Evolutionary conservation across 2,888 invertebrate species (phyloP).

Genomic region (Zonitis immaculata): DNA sequence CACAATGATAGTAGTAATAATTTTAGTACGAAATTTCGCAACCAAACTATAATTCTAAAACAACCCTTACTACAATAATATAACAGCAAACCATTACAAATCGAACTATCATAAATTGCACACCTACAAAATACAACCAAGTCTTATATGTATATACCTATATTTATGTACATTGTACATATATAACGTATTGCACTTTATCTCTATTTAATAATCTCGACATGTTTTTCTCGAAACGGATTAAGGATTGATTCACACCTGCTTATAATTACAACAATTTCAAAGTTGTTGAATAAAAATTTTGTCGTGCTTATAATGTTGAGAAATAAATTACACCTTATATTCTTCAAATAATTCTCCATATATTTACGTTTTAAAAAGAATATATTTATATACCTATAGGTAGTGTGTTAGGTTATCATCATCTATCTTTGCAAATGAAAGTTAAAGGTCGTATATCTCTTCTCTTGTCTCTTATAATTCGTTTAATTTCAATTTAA

Average conservation of each 20-base stretch:
- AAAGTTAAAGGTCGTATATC: too few species aligned
- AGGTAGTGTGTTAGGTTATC: too few species aligned
- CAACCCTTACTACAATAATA: too few species aligned
- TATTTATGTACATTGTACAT: too few species aligned
- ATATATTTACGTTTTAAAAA: too few species aligned
- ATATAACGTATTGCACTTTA: too few species aligned
- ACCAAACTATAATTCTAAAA: background rate
- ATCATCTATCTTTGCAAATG: too few species aligned
- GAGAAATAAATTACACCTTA: background rate
- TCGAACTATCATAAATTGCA: background rate
- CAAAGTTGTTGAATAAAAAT: background rate
- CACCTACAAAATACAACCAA: slow-evolving; percentile 9
- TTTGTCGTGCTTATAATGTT: background rate
- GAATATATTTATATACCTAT: too few species aligned
- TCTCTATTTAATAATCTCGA: slow-evolving; percentile 9
- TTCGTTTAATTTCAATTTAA: too few species aligned
- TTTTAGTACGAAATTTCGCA: background rate
- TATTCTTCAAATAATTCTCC: too few species aligned
- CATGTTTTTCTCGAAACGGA: slow-evolving; percentile 1
- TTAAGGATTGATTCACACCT: slow-evolving; percentile 11
- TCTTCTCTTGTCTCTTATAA: too few species aligned
- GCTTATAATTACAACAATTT: slow-evolving; percentile 12
- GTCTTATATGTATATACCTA: too few species aligned
- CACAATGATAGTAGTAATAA: background rate
- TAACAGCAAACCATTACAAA: background rate